phyloP scores from a whole-genome alignment of 2,113 vertebrate species.

The Dicaeum eximium region DNA sequence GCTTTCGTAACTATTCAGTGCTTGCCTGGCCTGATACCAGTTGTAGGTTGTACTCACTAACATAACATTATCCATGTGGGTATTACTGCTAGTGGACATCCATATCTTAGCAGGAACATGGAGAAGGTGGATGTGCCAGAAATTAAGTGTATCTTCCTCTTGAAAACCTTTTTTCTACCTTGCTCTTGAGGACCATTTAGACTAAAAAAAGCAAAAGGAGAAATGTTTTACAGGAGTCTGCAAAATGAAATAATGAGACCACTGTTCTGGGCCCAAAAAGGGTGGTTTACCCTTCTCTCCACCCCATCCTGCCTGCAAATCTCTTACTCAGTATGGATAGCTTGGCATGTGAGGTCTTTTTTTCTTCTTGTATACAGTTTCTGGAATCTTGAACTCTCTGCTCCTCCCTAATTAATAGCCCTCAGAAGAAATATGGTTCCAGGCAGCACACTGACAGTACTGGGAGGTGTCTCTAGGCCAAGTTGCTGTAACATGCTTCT shows the following conservation, averaged over 20 bases:
- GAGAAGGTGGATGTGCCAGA: neutral
- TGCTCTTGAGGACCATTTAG: rapidly evolving
- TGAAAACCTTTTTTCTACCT: neutral
- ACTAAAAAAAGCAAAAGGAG: neutral
- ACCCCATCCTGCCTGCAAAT: neutral
- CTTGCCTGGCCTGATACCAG: neutral
- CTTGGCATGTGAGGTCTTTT: neutral
- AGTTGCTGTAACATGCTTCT: neutral
- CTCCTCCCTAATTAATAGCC: neutral
- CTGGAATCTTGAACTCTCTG: neutral
- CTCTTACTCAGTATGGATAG: neutral
- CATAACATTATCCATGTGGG: neutral
- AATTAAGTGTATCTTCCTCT: neutral
- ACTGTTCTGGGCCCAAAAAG: neutral
- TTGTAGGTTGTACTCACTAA: neutral
- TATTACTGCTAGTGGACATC: neutral
- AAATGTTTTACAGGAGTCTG: neutral
- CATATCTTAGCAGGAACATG: neutral
- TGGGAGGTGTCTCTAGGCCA: neutral
- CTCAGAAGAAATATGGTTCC: neutral
- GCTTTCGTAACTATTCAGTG: neutral
- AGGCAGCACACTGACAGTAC: neutral
- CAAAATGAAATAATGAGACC: neutral
- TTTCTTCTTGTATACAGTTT: neutral
- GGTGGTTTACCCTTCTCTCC: neutral